A percentile compares a stretch with the other conserved stretches of the same genome.
phyloP scores from a whole-genome alignment of 2,797 vertebrate species.

The Catamblyrhynchus diadema region DNA sequence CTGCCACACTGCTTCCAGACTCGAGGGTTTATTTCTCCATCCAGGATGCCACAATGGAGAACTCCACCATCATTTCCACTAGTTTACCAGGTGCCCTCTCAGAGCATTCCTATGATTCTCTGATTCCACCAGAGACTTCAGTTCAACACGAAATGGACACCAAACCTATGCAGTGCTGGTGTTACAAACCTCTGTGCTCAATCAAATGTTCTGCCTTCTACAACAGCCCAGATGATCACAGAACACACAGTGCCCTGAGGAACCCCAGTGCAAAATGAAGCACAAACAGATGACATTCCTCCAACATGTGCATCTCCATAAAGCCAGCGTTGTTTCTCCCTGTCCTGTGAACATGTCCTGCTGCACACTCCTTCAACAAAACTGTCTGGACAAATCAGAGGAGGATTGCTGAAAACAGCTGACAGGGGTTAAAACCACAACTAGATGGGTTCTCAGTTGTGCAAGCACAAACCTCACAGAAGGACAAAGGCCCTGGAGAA shows the following conservation, averaged over 20 bases:
- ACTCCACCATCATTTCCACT: not conserved
- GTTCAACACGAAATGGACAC: not conserved
- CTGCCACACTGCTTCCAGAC: accelerated
- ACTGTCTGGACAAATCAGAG: not conserved
- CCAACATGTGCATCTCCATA: not conserved
- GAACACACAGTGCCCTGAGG: accelerated
- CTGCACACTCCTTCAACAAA: not conserved
- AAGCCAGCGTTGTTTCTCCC: not conserved
- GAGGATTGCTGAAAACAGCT: not conserved
- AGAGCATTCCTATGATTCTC: not conserved
- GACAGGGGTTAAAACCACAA: not conserved
- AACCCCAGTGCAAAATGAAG: not conserved
- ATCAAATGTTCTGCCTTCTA: not conserved
- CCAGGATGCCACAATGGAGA: not conserved
- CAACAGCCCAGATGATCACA: not conserved
- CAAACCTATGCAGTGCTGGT: not conserved
- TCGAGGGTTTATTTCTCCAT: not conserved
- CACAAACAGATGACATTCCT: not conserved
- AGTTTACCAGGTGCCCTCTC: not conserved
- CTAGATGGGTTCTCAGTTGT: not conserved
- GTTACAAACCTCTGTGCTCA: not conserved
- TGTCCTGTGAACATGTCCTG: not conserved
- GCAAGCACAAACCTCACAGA: not conserved
- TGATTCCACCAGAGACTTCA: not conserved
- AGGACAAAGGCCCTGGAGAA: not conserved